Evolutionary conservation across 2,888 invertebrate species (phyloP), one percentile per base, ranked within the genome.

Genomic region (Pycnomerus fuliginosus): DNA sequence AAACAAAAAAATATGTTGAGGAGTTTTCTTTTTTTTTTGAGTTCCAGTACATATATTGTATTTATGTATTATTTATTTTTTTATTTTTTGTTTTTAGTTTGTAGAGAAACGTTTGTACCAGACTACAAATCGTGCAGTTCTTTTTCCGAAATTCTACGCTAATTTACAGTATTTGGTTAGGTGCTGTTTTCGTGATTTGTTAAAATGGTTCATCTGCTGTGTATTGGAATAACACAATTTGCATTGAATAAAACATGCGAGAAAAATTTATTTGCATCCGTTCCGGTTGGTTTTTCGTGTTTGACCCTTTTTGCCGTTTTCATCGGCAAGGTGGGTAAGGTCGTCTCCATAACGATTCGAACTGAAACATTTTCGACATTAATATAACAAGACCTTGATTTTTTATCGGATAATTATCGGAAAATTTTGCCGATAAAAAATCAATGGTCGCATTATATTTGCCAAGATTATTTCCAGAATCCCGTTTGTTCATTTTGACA

Each of bases 221-320:
- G 64, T 65, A 64, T 62, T 64, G 60, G 60, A 61, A 58, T 62
- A 64, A 65, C 64, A 60, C 62, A 60, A 64, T 62, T 65, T 67
- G 64, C 66, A 65, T 67, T 65, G 58, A 66, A 63, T 63, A 63
- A 62, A 64, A 48, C 41, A 50, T 52, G 46, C 46, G 49, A 46
- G 48, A 50, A 46, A 43, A n/a, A n/a, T n/a, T n/a, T n/a, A n/a
- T n/a, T n/a, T n/a, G n/a, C n/a, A n/a, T n/a, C n/a, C n/a, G n/a
- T n/a, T n/a, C n/a, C n/a, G n/a, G n/a, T n/a, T n/a, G n/a, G n/a
- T n/a, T n/a, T n/a, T n/a, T n/a, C n/a, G n/a, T n/a, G n/a, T n/a
- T n/a, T n/a, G n/a, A n/a, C n/a, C n/a, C n/a, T n/a, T n/a, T n/a
- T n/a, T n/a, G n/a, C n/a, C n/a, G n/a, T n/a, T n/a, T n/a, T n/a